A percentile compares a stretch with the other conserved stretches of the same genome.
Conservation (phyloP, 2,888 invertebrate genomes). For the Diarsia brunnea region DNA sequence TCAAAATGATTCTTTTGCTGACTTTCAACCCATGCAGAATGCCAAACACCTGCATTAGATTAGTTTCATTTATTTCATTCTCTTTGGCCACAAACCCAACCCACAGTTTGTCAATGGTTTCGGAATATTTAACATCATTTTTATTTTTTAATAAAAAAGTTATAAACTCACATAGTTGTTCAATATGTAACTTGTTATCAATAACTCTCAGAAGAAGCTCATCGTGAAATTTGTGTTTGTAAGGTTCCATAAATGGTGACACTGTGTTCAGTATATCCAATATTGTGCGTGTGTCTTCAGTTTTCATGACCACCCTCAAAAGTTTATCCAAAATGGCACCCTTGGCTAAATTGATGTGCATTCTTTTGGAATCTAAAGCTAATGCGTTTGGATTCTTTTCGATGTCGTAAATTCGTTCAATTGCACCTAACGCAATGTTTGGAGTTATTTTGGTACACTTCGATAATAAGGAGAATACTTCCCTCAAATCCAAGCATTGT, state of each 20-base stretch:
- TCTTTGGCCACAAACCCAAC: slow-evolving; percentile 91
- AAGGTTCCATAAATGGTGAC: slow-evolving; percentile 83
- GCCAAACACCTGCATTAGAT: slow-evolving; percentile 90
- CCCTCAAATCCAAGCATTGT: slow-evolving; percentile 84
- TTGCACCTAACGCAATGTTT: slow-evolving; percentile 87
- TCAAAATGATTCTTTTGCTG: slow-evolving; percentile 91
- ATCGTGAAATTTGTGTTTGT: slow-evolving; percentile 90
- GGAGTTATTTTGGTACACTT: slow-evolving; percentile 89
- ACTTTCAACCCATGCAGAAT: slow-evolving; percentile 90
- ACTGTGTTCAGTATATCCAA: slow-evolving; percentile 84
- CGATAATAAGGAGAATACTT: slow-evolving; percentile 86
- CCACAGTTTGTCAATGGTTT: slow-evolving; percentile 92
- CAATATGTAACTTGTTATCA: slow-evolving; percentile 90
- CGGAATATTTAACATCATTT: slow-evolving; percentile 84
- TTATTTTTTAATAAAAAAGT: slow-evolving; percentile 88
- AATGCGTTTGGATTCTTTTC: slow-evolving; percentile 79
- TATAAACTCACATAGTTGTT: slow-evolving; percentile 91
- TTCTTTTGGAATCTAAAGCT: slow-evolving; percentile 71
- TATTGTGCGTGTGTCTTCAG: slow-evolving; percentile 87
- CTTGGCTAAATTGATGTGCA: slow-evolving; percentile 83
- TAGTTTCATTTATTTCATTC: slow-evolving; percentile 89
- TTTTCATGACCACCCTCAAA: slow-evolving; percentile 84
- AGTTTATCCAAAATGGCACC: slow-evolving; percentile 87
- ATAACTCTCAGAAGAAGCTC: slow-evolving; percentile 91
- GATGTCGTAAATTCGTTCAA: slow-evolving; percentile 86